These are phyloP conservation scores for Leptarthrus brevirostris DNA, from an alignment of 2,888 invertebrate species.

Conservation along the genomic window DNA sequence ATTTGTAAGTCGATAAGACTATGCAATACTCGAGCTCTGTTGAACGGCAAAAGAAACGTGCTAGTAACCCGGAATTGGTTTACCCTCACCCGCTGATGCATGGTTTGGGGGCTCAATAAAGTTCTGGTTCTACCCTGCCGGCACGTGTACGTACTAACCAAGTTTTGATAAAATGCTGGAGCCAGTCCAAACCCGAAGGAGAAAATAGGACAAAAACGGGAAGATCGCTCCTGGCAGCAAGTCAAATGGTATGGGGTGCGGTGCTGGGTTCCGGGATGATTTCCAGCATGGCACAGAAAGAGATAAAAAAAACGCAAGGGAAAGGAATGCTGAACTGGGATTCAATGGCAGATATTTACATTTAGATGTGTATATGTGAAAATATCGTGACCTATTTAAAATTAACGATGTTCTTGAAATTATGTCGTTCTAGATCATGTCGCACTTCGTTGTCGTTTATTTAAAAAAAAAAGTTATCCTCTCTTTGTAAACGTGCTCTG, in stretches of 20 bases:
- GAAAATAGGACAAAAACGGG: not conserved
- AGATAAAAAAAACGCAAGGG: no score
- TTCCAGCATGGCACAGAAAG: no score
- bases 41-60: not conserved
- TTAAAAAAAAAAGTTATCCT: no score
- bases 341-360: not conserved
- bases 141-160: conserved; percentile 39
- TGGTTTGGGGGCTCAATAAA: conserved; percentile 36
- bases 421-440: no score
- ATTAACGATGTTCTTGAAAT: not conserved
- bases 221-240: not conserved
- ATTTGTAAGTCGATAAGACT: not conserved
- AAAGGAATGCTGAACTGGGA: no score
- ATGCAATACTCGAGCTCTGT: not conserved
- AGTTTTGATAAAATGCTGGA: conserved; percentile 24
- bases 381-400: conserved; percentile 1
- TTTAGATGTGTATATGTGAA: not conserved
- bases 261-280: no score
- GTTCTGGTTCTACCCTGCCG: conserved; percentile 33
- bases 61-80: not conserved
- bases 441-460: no score
- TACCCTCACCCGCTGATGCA: not conserved
- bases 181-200: not conserved
- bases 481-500: no score
- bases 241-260: no score